Conservation (phyloP, 2,113 vertebrate species). For the Pimephales promelas region DNA sequence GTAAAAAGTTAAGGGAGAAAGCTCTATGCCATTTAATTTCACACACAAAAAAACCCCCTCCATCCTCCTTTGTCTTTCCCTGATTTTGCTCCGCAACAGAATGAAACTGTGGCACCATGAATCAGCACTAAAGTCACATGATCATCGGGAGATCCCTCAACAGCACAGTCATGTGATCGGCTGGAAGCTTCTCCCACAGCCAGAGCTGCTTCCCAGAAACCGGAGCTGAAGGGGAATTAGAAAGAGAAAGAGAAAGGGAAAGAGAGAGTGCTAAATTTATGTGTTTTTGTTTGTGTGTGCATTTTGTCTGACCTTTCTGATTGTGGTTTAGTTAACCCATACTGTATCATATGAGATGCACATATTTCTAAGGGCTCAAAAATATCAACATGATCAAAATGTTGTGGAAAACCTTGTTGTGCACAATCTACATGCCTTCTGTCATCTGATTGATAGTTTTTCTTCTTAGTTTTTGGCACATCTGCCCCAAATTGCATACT, state of each 20-base stretch:
- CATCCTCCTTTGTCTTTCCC: neutral
- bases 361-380: neutral
- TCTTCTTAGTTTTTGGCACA: too few species aligned
- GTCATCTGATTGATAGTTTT: neutral
- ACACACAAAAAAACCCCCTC: constrained; percentile 13
- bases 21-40: neutral
- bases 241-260: neutral
- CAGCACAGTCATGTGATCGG: constrained; percentile 49
- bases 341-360: neutral
- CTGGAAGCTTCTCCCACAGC: constrained; percentile 50
- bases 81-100: neutral
- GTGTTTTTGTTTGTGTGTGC: neutral
- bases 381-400: neutral
- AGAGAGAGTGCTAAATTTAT: neutral
- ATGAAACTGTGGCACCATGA: constrained; percentile 27
- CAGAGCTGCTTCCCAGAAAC: constrained; percentile 56
- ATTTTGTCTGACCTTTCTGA: constrained; percentile 3
- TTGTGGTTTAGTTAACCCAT: neutral
- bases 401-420: too few species aligned
- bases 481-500: too few species aligned
- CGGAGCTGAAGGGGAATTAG: constrained; percentile 12
- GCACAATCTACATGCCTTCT: neutral
- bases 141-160: constrained; percentile 49
- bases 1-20: neutral
- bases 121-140: constrained; percentile 52